Evolutionary conservation across 2,113 vertebrate species (phyloP).

Genomic region (Muscicapa adusta): DNA sequence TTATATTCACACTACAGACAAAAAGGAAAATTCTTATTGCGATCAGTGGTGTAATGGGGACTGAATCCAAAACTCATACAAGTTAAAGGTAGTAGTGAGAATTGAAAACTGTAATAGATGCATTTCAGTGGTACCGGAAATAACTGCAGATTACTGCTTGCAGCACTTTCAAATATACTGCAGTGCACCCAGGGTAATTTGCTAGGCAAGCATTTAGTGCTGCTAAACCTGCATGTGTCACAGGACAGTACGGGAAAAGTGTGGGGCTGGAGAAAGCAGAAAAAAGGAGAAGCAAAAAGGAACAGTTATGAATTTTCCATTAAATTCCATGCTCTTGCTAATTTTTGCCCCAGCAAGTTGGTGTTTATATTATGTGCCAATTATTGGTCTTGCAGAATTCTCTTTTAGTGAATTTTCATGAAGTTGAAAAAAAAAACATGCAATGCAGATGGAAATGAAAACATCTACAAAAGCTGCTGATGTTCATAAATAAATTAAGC

Average conservation of each 20-base stretch:
- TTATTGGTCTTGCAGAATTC: not conserved
- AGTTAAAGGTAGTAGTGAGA: not conserved
- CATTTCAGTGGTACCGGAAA: not conserved
- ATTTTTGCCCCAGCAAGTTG: not conserved
- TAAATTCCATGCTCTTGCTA: not conserved
- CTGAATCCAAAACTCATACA: not conserved
- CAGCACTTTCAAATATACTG: not conserved
- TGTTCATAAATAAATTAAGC: slow-evolving; percentile 35
- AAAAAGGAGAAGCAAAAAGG: not conserved
- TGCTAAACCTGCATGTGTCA: not conserved
- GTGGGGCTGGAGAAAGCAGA: rapidly evolving
- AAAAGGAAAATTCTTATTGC: not conserved
- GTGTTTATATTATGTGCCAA: not conserved
- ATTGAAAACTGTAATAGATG: not conserved
- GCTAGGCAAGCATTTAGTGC: not conserved
- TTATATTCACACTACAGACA: not conserved
- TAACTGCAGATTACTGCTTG: not conserved
- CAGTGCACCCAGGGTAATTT: not conserved
- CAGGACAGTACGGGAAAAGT: not conserved
- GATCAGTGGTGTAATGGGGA: not conserved
- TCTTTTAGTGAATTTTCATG: not conserved
- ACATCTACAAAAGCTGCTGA: not conserved
- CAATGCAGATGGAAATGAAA: not conserved
- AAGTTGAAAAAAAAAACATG: not conserved
- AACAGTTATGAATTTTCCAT: not conserved